A percentile compares a stretch with the other conserved stretches of the same genome.
phyloP scores from a whole-genome alignment of 2,797 vertebrate species.

The Liasis olivaceus region DNA sequence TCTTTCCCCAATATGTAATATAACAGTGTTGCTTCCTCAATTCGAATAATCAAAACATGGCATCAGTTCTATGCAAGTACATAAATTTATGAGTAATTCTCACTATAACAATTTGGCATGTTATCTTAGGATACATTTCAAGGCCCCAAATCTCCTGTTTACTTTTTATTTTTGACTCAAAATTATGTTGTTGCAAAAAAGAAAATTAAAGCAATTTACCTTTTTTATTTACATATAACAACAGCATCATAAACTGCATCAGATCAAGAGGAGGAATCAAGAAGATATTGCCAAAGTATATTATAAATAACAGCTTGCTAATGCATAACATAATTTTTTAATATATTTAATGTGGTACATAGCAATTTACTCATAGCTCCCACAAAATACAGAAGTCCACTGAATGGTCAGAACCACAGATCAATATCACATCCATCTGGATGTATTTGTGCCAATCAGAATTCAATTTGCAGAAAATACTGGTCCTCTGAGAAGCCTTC shows the following conservation, averaged over 20 bases:
- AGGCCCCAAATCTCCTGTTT: conserved; percentile 15
- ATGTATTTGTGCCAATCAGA: neutral
- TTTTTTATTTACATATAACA: conserved; percentile 6
- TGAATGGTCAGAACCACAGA: neutral
- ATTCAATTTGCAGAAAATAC: neutral
- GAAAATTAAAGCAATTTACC: conserved; percentile 30
- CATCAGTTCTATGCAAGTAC: conserved; percentile 59
- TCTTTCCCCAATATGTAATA: conserved; percentile 56
- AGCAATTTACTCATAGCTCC: neutral
- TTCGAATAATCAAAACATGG: conserved; percentile 60
- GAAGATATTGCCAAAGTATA: neutral
- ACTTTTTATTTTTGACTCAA: conserved; percentile 6
- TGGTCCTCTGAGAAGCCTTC: neutral
- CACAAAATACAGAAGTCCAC: neutral
- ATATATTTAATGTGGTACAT: neutral
- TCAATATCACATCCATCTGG: neutral
- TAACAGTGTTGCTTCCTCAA: conserved; percentile 60
- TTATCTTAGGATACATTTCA: conserved; percentile 65
- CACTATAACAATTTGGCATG: conserved; percentile 60
- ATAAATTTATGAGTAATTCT: conserved; percentile 58
- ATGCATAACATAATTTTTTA: neutral
- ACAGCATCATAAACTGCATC: neutral
- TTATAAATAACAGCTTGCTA: neutral
- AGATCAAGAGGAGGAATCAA: neutral
- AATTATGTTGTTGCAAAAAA: conserved; percentile 50